Percentiles rank a stretch among this genome's conserved stretches.
phyloP scores from a whole-genome alignment of 2,888 invertebrate species.

The Elysia crispata region DNA sequence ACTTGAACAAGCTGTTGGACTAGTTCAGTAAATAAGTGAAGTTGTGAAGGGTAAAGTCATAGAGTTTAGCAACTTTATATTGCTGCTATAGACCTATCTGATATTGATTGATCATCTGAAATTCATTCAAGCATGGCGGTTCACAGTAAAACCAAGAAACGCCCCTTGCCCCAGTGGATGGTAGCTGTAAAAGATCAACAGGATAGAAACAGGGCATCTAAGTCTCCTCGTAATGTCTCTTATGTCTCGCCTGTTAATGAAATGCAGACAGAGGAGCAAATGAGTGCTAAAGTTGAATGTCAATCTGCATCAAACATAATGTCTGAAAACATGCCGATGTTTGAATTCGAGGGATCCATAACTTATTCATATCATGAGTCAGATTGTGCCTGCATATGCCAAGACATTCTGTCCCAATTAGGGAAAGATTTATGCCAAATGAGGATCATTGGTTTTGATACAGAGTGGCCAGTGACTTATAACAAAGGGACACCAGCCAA shows the following conservation, averaged over 20 bases:
- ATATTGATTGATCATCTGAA: no score
- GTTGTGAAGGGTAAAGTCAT: no score
- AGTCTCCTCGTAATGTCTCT: background rate
- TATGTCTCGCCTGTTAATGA: background rate
- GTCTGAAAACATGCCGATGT: constrained; percentile 56
- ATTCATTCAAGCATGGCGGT: constrained; percentile 2
- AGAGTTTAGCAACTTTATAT: no score
- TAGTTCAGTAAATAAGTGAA: constrained; percentile 19
- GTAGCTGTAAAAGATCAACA: constrained; percentile 26
- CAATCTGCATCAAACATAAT: constrained; percentile 52
- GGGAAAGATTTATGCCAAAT: constrained; percentile 23
- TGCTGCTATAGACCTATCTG: no score
- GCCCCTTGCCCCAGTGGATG: constrained; percentile 48
- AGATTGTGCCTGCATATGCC: constrained; percentile 67
- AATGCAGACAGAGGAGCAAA: no score
- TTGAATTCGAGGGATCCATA: constrained; percentile 57
- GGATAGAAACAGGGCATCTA: background rate
- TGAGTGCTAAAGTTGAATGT: background rate
- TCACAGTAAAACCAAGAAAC: constrained; percentile 11
- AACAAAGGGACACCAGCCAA: constrained; percentile 57
- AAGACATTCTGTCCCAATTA: constrained; percentile 57
- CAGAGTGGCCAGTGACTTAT: constrained; percentile 71
- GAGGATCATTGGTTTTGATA: constrained; percentile 64
- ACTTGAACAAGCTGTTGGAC: constrained; percentile 55
- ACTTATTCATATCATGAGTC: constrained; percentile 61